A percentile compares a stretch with the other conserved stretches of the same genome.
phyloP scores from a whole-genome alignment of 2,797 vertebrate genomes.

The Leuciscus waleckii region DNA sequence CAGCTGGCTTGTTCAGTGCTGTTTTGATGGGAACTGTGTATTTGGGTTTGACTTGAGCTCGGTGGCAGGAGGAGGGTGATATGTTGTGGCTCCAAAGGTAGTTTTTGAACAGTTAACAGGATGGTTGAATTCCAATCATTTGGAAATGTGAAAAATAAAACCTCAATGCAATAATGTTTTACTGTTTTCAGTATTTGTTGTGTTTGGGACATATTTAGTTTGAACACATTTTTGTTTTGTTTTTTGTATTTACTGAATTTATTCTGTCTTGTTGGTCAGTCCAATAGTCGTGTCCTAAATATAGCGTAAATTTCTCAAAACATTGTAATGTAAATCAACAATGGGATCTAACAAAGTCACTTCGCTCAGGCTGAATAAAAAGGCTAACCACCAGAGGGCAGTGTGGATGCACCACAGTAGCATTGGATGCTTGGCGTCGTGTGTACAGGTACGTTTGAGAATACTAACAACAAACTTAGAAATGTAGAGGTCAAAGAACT shows the following conservation, averaged over 20 bases:
- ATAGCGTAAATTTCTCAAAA: not conserved
- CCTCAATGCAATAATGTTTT: not conserved
- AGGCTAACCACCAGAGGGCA: constrained; percentile 35
- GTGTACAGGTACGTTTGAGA: not conserved
- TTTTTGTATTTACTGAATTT: not conserved
- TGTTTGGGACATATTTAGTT: not conserved
- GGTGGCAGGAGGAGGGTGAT: not conserved
- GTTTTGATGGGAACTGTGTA: constrained; percentile 10
- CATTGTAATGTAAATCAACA: not conserved
- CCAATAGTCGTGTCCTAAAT: not conserved
- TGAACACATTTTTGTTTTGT: not conserved
- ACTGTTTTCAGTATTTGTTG: not conserved
- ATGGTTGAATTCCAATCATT: constrained; percentile 23
- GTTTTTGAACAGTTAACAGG: constrained; percentile 33
- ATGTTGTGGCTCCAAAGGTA: constrained; percentile 1
- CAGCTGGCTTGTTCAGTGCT: constrained; percentile 35
- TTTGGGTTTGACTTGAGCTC: constrained; percentile 39
- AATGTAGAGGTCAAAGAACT: constrained; percentile 20
- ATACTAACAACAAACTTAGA: not conserved
- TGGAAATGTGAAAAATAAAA: constrained; percentile 50
- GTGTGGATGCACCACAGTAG: not conserved
- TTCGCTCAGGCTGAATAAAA: not conserved
- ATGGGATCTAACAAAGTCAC: not conserved
- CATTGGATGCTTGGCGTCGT: no score
- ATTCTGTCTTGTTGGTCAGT: not conserved